Conservation (phyloP, 1,140 invertebrate genomes). For the Bombus polaris region DNA sequence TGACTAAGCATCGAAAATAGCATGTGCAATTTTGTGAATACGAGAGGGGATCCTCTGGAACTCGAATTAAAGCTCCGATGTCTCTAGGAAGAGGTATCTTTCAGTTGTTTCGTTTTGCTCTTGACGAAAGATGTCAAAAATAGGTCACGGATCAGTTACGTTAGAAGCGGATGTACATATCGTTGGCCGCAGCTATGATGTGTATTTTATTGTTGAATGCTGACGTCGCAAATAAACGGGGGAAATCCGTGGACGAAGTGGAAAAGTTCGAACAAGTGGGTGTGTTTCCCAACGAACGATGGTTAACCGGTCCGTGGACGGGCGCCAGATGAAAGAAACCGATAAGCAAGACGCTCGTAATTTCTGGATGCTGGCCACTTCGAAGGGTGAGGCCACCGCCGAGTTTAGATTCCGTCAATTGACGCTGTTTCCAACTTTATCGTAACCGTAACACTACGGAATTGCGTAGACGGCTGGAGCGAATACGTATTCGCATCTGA, state of each 20-base stretch:
- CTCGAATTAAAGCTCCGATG: too few species aligned
- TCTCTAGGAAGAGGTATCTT: neutral
- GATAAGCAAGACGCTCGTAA: slow-evolving; percentile 73
- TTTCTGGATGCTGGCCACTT: slow-evolving; percentile 80
- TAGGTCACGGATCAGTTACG: neutral
- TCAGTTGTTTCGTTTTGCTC: neutral
- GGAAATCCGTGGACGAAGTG: neutral
- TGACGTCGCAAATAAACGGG: neutral
- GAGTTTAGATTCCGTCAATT: slow-evolving; percentile 79
- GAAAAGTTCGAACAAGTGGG: slow-evolving; percentile 74
- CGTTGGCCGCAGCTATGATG: neutral
- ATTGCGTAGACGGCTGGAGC: slow-evolving; percentile 41
- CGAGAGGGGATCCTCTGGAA: neutral
- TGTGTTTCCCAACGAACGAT: slow-evolving; percentile 67
- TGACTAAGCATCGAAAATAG: neutral
- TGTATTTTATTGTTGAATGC: slow-evolving; percentile 13
- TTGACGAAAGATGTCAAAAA: slow-evolving; percentile 1
- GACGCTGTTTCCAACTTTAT: slow-evolving; percentile 73
- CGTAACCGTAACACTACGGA: slow-evolving; percentile 56
- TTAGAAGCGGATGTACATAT: slow-evolving; percentile 1
- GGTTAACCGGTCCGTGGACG: slow-evolving; percentile 65
- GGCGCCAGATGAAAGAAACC: slow-evolving; percentile 73
- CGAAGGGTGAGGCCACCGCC: slow-evolving; percentile 78
- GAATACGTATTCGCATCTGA: neutral
- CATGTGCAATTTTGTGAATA: neutral